phyloP scores from a whole-genome alignment of 2,797 vertebrate genomes.

The Epinephelus malabaricus region DNA sequence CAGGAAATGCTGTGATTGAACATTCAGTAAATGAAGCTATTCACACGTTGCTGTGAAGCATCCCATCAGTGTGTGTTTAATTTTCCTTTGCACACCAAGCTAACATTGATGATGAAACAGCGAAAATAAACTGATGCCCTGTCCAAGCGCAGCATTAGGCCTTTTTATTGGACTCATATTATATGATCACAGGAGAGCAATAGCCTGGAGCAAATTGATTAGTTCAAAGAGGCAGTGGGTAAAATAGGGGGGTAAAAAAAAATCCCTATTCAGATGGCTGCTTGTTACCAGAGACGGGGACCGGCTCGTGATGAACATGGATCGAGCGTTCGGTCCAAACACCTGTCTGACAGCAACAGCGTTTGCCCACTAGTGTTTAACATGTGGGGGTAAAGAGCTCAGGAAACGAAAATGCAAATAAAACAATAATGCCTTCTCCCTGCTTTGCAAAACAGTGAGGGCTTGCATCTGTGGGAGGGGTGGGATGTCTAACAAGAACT shows the following conservation, averaged over 20 bases:
- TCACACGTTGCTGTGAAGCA: slow-evolving; percentile 18
- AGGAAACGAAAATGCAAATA: slow-evolving; percentile 70
- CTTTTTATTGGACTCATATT: slow-evolving; percentile 69
- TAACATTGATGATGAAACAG: slow-evolving; percentile 59
- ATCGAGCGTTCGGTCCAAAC: slow-evolving; percentile 58
- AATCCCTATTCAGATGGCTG: slow-evolving; percentile 36
- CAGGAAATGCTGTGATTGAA: not conserved
- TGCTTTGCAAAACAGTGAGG: slow-evolving; percentile 76
- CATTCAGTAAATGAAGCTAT: slow-evolving; percentile 8
- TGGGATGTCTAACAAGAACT: slow-evolving; percentile 88
- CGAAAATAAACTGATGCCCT: slow-evolving; percentile 58
- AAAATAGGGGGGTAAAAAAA: slow-evolving; percentile 12
- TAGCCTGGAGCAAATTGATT: slow-evolving; percentile 70
- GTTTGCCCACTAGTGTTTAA: slow-evolving; percentile 68
- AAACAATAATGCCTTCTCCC: slow-evolving; percentile 71
- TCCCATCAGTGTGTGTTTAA: slow-evolving; percentile 41
- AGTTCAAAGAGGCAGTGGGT: slow-evolving; percentile 65
- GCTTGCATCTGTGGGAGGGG: slow-evolving; percentile 79
- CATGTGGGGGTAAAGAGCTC: slow-evolving; percentile 62
- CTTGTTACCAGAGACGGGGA: slow-evolving; percentile 48
- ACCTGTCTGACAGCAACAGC: slow-evolving; percentile 62
- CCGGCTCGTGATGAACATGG: slow-evolving; percentile 31
- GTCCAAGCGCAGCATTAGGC: slow-evolving; percentile 55
- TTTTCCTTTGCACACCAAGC: slow-evolving; percentile 36
- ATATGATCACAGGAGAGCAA: slow-evolving; percentile 69